A percentile compares a stretch with the other conserved stretches of the same genome.
Conservation (phyloP, 2,888 invertebrate species). For the Plutella xylostella region DNA sequence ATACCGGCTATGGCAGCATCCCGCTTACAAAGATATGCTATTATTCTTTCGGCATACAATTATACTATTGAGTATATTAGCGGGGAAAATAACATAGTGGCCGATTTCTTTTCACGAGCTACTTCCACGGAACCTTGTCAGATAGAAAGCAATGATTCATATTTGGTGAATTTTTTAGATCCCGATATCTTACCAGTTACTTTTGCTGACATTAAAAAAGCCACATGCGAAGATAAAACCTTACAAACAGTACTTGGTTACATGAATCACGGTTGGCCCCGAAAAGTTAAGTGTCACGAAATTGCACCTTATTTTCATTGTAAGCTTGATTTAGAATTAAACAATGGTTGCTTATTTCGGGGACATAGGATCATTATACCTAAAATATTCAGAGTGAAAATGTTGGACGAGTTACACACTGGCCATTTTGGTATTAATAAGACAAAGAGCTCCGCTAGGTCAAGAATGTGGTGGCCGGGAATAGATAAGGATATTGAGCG, state of each 20-base stretch:
- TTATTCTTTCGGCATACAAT: not conserved
- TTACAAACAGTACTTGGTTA: constrained; percentile 6
- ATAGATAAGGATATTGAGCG: not conserved
- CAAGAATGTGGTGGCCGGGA: constrained; percentile 8
- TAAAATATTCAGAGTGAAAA: not conserved
- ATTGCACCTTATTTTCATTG: constrained; percentile 7
- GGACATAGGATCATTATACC: constrained; percentile 8
- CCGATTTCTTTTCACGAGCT: constrained; percentile 4
- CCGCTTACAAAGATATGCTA: not conserved
- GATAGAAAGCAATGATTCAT: no score
- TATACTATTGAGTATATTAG: not conserved
- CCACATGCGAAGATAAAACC: not conserved
- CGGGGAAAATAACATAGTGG: not conserved
- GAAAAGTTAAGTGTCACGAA: constrained; percentile 4
- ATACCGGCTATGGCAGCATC: not conserved
- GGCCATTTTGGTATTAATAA: not conserved
- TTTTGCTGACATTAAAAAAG: not conserved
- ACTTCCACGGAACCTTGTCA: not conserved
- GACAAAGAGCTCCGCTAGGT: constrained; percentile 8
- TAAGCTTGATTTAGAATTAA: constrained; percentile 2
- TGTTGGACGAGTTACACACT: constrained; percentile 6
- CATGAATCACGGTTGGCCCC: constrained; percentile 7
- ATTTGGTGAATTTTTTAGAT: not conserved
- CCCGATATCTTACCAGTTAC: not conserved
- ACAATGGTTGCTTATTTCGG: constrained; percentile 2